These are phyloP conservation scores for Megalonaias nervosa DNA, from an alignment of 1,140 invertebrate genomes.

Conservation along the genomic window DNA sequence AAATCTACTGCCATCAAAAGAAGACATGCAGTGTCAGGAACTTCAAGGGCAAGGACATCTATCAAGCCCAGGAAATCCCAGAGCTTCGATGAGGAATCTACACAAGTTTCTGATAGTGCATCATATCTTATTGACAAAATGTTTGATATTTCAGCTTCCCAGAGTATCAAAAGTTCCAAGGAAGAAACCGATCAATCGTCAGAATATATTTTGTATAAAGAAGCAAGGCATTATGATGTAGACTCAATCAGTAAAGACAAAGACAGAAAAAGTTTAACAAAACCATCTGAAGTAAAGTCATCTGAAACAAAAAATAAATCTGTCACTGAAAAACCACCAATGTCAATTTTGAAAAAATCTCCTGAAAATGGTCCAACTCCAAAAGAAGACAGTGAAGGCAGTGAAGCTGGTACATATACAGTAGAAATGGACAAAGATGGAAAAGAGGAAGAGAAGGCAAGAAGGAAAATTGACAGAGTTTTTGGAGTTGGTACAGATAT, in stretches of 20 bases:
- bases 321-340: constrained; percentile 12
- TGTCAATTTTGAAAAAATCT: constrained; percentile 24
- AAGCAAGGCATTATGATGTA: background rate
- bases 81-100: background rate
- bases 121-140: constrained; percentile 61
- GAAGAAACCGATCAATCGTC: too few species aligned
- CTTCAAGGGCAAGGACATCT: too few species aligned
- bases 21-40: too few species aligned
- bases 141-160: constrained; percentile 46
- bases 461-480: constrained; percentile 88
- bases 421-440: constrained; percentile 80
- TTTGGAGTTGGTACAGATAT: constrained; percentile 75
- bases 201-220: too few species aligned
- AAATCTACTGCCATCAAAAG: background rate
- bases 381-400: constrained; percentile 76
- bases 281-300: too few species aligned
- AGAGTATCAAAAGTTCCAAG: constrained; percentile 23
- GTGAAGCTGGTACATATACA: constrained; percentile 90
- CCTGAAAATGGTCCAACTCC: constrained; percentile 4
- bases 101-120: constrained; percentile 35
- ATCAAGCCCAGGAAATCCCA: too few species aligned
- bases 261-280: too few species aligned
- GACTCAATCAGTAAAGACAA: constrained; percentile 1
- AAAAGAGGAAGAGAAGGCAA: constrained; percentile 88
- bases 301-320: too few species aligned